Evolutionary conservation across 1,140 invertebrate genomes (phyloP).

Genomic region (Augochlora pura): DNA sequence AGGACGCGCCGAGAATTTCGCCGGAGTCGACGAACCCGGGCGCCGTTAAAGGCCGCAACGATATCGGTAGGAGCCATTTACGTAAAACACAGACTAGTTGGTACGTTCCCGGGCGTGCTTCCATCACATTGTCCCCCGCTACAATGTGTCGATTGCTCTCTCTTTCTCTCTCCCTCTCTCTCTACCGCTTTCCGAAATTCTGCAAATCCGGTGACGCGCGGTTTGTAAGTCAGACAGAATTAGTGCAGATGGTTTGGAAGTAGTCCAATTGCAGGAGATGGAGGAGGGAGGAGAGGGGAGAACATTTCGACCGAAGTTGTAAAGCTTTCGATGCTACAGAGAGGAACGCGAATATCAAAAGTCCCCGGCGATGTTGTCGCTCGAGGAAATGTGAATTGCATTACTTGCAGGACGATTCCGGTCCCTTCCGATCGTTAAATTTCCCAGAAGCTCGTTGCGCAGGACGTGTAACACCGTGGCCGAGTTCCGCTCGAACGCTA

Average conservation of each 20-base stretch:
- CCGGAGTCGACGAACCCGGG: too few species aligned
- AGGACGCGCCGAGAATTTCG: too few species aligned
- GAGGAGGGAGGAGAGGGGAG: too few species aligned
- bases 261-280: slow-evolving; percentile 34
- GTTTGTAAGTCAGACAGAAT: slow-evolving; percentile 40
- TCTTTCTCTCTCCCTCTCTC: neutral
- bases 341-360: slow-evolving; percentile 7
- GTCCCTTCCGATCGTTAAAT: slow-evolving; percentile 34
- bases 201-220: slow-evolving; percentile 27
- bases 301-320: slow-evolving; percentile 21
- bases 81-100: neutral
- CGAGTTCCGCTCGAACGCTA: neutral
- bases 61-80: neutral
- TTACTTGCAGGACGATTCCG: slow-evolving; percentile 6
- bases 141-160: slow-evolving; percentile 33
- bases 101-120: neutral
- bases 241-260: slow-evolving; percentile 41
- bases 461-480: neutral
- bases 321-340: slow-evolving; percentile 18
- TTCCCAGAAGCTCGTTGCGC: neutral
- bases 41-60: neutral
- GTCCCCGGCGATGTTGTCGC: slow-evolving; percentile 21
- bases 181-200: slow-evolving; percentile 14
- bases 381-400: slow-evolving; percentile 36
- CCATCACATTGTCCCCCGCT: slow-evolving; percentile 15